Percentiles rank a stretch among this genome's conserved stretches.
Evolutionary conservation across 2,797 vertebrate genomes (phyloP).

Genomic region (Sebastes jordani): DNA sequence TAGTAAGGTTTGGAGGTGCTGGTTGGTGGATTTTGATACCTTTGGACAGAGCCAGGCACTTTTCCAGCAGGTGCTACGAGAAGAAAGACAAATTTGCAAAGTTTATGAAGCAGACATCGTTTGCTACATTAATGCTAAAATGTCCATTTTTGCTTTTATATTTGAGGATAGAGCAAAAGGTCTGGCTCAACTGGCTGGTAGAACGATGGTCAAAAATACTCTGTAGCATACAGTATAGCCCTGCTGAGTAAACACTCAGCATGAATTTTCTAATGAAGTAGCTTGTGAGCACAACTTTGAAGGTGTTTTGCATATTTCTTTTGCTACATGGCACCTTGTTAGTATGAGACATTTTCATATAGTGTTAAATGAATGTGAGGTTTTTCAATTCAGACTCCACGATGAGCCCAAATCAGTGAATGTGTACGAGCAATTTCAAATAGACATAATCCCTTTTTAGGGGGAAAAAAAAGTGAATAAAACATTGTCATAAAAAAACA

Average conservation of each 20-base stretch:
- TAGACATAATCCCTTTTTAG: constrained; percentile 52
- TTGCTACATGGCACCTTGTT: background rate
- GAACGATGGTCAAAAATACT: background rate
- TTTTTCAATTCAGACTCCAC: constrained; percentile 28
- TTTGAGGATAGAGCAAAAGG: background rate
- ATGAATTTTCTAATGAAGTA: background rate
- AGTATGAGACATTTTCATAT: constrained; percentile 5
- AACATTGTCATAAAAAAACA: constrained; percentile 72
- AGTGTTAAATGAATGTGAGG: constrained; percentile 3
- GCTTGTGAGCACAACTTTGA: background rate
- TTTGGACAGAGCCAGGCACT: too few species aligned
- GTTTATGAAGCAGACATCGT: background rate
- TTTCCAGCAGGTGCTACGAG: background rate
- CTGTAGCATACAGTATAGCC: background rate
- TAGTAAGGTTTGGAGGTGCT: background rate
- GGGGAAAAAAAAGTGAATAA: constrained; percentile 44
- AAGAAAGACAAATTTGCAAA: background rate
- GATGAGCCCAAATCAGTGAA: constrained; percentile 31
- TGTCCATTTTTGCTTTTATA: background rate
- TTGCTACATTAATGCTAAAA: background rate
- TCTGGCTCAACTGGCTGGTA: background rate
- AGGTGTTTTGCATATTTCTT: background rate
- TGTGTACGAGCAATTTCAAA: constrained; percentile 48
- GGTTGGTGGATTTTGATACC: background rate
- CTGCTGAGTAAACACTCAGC: background rate